Base-by-base conservation (phyloP, 2,888 invertebrate species). In the Sphaerophoria rueppellii region DNA sequence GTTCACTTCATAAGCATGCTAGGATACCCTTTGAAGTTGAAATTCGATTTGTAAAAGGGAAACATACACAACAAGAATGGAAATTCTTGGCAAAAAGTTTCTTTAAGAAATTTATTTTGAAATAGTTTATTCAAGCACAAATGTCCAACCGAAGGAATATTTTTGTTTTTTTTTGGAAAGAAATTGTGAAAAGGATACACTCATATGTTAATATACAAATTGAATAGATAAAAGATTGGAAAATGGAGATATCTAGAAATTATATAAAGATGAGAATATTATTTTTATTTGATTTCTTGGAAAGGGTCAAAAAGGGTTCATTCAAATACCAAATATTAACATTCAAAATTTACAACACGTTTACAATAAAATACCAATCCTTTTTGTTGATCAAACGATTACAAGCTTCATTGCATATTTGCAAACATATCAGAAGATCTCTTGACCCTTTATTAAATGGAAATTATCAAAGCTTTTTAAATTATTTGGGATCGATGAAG, bases 41-140 rank as follows among this genome's bases (percentile, higher is more conserved):
- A 83, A 80, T 83, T 83, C 83, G 75, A 83, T 80, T 83, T 75
- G 65, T 52, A 43, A 67, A 37, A 70, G 63, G 58, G 11, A 1
- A 58, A 9, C 9, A 52, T 3, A 52, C 4, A 9, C 12, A 16
- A 65, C 24, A 65, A 52, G 35, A 11, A 7, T 55, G 11, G 32
- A 40, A 1, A 40, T 40, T 40, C 40, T 40, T 40, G 40, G 9
- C 11, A 78, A 74, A 79, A 72, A 72, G 71, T 79, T 70, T 83
- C 67, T 79, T 65, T 48, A 75, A 67, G 74, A 79, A 50, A 65
- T 37, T 71, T 83, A 75, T 71, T 75, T 79, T 75, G 75, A 72
- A 75, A 83, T 72, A 71, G 52, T 52, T 77, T 67, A 61, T 69
- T 57, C 73, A 50, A 50, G 63, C 34, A 73, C 34, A 35, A 69